A percentile compares a stretch with the other conserved stretches of the same genome.
phyloP scores from a whole-genome alignment of 2,113 vertebrate genomes.

The Pavo muticus region DNA sequence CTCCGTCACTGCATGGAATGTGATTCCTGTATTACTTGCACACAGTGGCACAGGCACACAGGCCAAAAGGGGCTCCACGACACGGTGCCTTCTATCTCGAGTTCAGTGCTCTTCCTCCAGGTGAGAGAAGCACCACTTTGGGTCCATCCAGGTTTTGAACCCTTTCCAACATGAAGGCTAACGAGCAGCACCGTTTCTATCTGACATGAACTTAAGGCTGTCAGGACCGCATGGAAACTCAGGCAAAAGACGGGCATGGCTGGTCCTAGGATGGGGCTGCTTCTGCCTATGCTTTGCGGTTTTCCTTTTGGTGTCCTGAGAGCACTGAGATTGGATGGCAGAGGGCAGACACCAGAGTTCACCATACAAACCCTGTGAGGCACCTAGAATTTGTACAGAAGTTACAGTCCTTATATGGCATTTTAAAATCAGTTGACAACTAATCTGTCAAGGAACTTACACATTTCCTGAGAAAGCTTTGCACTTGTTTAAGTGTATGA shows the following conservation, averaged over 20 bases:
- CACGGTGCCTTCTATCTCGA: not conserved
- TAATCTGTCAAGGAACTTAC: not conserved
- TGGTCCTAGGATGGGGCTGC: not conserved
- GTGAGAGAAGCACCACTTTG: not conserved
- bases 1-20: not conserved
- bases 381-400: not conserved
- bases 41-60: not conserved
- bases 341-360: not conserved
- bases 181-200: not conserved
- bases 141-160: not conserved
- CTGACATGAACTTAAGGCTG: not conserved
- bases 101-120: not conserved
- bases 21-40: not conserved
- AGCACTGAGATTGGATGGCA: not conserved
- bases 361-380: not conserved
- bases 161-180: not conserved
- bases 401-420: not conserved
- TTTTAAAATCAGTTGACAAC: not conserved
- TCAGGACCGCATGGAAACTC: not conserved
- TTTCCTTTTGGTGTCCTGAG: not conserved
- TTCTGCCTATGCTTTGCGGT: not conserved
- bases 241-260: not conserved
- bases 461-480: not conserved
- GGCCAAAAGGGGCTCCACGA: not conserved
- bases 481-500: accelerated